Percentiles rank a stretch among this genome's conserved stretches.
Evolutionary conservation across 2,113 vertebrate species (phyloP).

Genomic region (Theropithecus gelada): DNA sequence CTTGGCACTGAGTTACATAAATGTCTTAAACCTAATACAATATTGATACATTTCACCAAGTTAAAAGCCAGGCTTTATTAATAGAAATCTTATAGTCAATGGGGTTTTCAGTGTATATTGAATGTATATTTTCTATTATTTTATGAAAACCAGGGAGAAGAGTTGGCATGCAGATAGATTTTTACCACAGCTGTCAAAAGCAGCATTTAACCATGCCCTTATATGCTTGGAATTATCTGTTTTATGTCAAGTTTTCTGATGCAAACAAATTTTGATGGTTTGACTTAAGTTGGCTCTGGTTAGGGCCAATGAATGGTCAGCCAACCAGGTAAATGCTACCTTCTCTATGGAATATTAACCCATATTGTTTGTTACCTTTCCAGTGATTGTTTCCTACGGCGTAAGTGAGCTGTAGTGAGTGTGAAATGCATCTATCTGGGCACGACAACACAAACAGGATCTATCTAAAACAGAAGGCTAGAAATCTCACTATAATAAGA

Average conservation of each 20-base stretch:
- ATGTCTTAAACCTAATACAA: constrained; percentile 22
- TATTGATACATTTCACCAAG: constrained; percentile 64
- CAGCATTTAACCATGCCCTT: not conserved
- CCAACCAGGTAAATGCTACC: constrained; percentile 49
- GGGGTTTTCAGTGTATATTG: constrained; percentile 56
- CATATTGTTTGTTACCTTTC: constrained; percentile 23
- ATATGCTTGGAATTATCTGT: constrained; percentile 46
- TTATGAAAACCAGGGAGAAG: constrained; percentile 65
- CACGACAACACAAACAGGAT: not conserved
- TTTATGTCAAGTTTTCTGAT: constrained; percentile 57
- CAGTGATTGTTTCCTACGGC: not conserved
- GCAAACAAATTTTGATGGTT: constrained; percentile 22
- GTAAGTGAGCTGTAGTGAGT: not conserved
- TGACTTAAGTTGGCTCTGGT: constrained; percentile 65
- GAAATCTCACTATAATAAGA: constrained; percentile 19
- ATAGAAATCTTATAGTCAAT: constrained; percentile 30
- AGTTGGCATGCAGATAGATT: constrained; percentile 58
- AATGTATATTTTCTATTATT: constrained; percentile 66
- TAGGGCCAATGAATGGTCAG: constrained; percentile 66
- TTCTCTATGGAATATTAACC: constrained; percentile 56
- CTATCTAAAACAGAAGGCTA: constrained; percentile 40
- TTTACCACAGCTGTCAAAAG: constrained; percentile 69
- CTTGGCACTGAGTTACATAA: not conserved
- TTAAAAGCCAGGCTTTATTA: constrained; percentile 74
- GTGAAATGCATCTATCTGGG: too few species aligned